Evolutionary conservation across 2,888 invertebrate species (phyloP).

Genomic region (Scelioninae gen. 2): DNA sequence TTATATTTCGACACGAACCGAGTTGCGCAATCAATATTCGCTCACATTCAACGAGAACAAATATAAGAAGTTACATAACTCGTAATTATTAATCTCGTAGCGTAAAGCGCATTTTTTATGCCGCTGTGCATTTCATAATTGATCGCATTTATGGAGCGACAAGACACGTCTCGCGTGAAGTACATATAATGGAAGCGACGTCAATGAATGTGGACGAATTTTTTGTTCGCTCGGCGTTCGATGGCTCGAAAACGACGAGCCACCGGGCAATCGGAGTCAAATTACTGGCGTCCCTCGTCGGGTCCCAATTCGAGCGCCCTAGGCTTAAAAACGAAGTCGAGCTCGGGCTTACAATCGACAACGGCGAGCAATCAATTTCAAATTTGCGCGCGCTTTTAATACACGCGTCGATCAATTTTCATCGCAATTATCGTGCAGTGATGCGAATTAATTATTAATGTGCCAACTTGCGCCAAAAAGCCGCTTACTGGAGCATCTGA

Average conservation of each 20-base stretch:
- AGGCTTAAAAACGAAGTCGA: constrained; percentile 37
- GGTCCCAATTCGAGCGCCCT: constrained; percentile 20
- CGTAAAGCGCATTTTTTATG: constrained; percentile 20
- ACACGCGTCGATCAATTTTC: constrained; percentile 37
- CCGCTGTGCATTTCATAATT: constrained; percentile 46
- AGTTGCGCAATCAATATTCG: no score
- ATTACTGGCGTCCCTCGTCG: constrained; percentile 38
- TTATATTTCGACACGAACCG: no score
- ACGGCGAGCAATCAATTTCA: constrained; percentile 45
- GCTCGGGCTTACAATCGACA: constrained; percentile 24
- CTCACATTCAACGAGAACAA: no score
- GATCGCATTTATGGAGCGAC: constrained; percentile 48
- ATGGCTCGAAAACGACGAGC: constrained; percentile 31
- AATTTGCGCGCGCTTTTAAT: constrained; percentile 35
- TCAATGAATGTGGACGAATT: constrained; percentile 50
- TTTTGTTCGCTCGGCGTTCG: constrained; percentile 50
- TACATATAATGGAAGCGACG: constrained; percentile 53
- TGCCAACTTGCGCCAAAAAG: constrained; percentile 5
- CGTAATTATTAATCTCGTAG: constrained; percentile 30
- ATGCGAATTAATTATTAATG: constrained; percentile 29
- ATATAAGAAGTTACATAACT: no score
- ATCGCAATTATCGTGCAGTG: constrained; percentile 24
- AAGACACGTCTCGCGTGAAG: constrained; percentile 43
- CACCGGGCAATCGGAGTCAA: constrained; percentile 35
- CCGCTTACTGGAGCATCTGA: constrained; percentile 14